These are phyloP conservation scores for Marcusenius ussheri DNA, from an alignment of 2,113 vertebrate genomes.

Conservation along the genomic window DNA sequence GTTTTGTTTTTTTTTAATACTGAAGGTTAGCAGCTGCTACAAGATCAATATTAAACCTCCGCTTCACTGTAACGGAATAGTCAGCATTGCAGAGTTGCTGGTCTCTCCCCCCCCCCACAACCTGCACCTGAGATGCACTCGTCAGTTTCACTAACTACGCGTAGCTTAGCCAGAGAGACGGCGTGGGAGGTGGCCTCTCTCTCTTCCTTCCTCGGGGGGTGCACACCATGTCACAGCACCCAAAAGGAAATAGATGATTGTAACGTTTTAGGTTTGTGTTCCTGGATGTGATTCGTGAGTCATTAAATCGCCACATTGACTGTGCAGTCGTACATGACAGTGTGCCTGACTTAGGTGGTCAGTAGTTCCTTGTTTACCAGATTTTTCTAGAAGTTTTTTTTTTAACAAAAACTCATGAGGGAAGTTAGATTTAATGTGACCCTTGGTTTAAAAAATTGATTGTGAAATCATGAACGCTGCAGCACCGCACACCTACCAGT, in stretches of 20 bases:
- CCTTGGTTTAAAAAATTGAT: slow-evolving; percentile 25
- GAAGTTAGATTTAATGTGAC: slow-evolving; percentile 53
- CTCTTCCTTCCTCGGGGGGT: neutral
- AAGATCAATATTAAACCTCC: neutral
- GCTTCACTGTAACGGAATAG: neutral
- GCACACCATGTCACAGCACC: neutral
- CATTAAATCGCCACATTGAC: slow-evolving; percentile 64
- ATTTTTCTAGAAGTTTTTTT: slow-evolving; percentile 48
- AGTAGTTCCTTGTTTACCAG: slow-evolving; percentile 45
- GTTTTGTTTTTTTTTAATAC: neutral
- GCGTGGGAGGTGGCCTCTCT: neutral
- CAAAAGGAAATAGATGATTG: slow-evolving; percentile 33
- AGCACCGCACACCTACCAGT: slow-evolving; percentile 16
- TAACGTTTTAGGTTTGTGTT: slow-evolving; percentile 56
- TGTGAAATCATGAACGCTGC: slow-evolving; percentile 51
- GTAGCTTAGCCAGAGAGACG: neutral
- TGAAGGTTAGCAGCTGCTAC: slow-evolving; percentile 4
- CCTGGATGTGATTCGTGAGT: slow-evolving; percentile 69
- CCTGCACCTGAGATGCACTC: neutral
- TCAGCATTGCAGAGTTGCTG: neutral
- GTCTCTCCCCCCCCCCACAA: neutral
- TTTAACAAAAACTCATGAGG: slow-evolving; percentile 24
- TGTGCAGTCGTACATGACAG: slow-evolving; percentile 66
- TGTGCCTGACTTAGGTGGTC: slow-evolving; percentile 49
- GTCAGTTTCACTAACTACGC: neutral